Conservation (phyloP, 2,113 vertebrate species). For the Empidonax traillii region DNA sequence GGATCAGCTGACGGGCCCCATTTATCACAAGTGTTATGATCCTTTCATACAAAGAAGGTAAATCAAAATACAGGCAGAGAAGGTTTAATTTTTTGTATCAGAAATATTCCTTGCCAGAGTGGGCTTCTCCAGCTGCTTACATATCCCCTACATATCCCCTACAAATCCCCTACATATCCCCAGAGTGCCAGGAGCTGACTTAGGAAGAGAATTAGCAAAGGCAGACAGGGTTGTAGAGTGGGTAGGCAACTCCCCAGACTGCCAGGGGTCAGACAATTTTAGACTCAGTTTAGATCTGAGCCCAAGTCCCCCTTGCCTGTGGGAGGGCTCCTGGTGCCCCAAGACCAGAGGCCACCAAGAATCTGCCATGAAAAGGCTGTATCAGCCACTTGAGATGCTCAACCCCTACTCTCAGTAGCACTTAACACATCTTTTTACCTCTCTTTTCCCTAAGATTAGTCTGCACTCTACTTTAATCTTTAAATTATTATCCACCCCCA, state of each 20-base stretch:
- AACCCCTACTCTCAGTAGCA: not conserved
- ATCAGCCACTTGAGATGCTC: not conserved
- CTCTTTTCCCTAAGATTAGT: not conserved
- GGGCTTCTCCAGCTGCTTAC: not conserved
- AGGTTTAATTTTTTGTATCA: not conserved
- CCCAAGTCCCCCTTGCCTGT: not conserved
- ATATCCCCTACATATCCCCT: not conserved
- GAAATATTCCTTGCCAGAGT: not conserved
- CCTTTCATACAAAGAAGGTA: not conserved
- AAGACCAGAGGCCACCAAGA: not conserved
- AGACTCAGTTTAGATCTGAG: not conserved
- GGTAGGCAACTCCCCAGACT: not conserved
- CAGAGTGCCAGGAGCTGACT: rapidly evolving
- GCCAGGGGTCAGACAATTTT: not conserved
- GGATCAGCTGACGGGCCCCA: not conserved
- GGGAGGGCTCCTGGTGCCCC: not conserved
- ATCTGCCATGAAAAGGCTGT: not conserved
- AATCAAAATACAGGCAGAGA: not conserved
- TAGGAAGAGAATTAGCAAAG: not conserved
- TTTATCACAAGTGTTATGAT: not conserved
- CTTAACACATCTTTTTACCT: not conserved
- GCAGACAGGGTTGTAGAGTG: not conserved
- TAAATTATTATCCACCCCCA: not conserved
- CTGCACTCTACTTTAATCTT: not conserved
- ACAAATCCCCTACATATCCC: not conserved